Conservation (phyloP, 2,797 vertebrate species). For the Macropus fuliginosus region DNA sequence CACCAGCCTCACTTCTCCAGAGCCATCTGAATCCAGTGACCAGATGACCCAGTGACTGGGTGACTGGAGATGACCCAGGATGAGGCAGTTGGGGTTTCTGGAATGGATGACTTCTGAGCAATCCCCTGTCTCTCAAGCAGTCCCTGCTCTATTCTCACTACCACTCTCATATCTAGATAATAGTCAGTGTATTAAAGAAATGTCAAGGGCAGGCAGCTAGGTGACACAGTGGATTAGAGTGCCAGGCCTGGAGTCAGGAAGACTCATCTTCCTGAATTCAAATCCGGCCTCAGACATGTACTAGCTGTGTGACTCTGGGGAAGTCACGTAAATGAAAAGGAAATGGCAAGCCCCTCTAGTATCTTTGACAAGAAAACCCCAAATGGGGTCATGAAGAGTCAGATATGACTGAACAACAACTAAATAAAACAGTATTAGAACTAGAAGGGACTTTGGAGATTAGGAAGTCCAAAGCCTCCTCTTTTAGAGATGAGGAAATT, state of each 20-base stretch:
- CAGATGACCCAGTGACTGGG: no score
- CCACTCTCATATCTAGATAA: background rate
- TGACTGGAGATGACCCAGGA: no score
- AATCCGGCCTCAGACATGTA: background rate
- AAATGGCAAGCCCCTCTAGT: background rate
- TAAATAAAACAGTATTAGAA: background rate
- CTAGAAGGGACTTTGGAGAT: background rate
- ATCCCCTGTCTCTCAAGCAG: background rate
- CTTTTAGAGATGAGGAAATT: slow-evolving; percentile 28
- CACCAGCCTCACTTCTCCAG: no score
- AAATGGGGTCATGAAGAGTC: background rate
- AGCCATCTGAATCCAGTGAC: no score
- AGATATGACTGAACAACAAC: background rate
- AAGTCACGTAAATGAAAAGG: background rate
- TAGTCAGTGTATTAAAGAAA: background rate
- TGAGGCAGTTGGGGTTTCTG: background rate
- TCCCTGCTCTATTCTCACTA: background rate
- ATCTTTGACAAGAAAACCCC: background rate
- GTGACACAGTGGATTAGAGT: background rate
- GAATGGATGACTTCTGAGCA: background rate
- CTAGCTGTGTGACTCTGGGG: background rate
- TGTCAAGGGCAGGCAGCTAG: background rate
- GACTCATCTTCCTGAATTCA: background rate
- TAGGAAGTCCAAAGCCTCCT: background rate
- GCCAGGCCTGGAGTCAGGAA: background rate